Percentiles rank a stretch among this genome's conserved stretches.
Conservation (phyloP, 1,140 invertebrate genomes). For the Drosophila kepulauana region DNA sequence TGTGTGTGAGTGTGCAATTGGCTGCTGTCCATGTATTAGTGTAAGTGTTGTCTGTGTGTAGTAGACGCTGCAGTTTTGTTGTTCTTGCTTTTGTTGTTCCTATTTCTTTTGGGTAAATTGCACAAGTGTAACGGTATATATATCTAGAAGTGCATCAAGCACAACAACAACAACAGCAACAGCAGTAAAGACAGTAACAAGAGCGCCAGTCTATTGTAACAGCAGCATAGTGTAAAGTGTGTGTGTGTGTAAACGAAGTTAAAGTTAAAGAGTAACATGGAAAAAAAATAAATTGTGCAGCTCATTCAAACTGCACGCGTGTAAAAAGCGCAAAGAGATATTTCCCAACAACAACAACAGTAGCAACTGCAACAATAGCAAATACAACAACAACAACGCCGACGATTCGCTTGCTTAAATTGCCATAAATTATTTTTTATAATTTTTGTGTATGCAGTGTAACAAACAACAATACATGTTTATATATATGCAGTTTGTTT, state of each 20-base stretch:
- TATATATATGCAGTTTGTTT: conserved; percentile 4
- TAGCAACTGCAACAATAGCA: conserved; percentile 31
- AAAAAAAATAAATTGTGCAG: conserved; percentile 64
- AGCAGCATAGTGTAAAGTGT: conserved; percentile 55
- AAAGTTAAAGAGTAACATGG: conserved; percentile 46
- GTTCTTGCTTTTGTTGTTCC: conserved; percentile 31
- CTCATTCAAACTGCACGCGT: conserved; percentile 72
- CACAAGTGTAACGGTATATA: conserved; percentile 80
- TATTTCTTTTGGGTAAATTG: conserved; percentile 73
- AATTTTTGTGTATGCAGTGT: conserved; percentile 60
- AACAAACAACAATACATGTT: conserved; percentile 22
- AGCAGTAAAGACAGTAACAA: conserved; percentile 45
- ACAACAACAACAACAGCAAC: conserved; percentile 45
- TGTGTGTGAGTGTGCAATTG: conserved; percentile 23
- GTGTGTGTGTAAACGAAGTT: conserved; percentile 58
- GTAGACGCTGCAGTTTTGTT: conserved; percentile 39
- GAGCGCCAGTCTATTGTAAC: conserved; percentile 39
- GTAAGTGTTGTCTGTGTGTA: conserved; percentile 66
- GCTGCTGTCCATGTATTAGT: conserved; percentile 38
- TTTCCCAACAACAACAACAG: conserved; percentile 36
- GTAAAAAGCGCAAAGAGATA: conserved; percentile 39
- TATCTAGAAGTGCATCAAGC: conserved; percentile 64
- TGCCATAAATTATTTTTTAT: conserved; percentile 75
- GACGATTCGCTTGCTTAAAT: conserved; percentile 60
- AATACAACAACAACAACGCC: conserved; percentile 22